Base-by-base conservation (phyloP, 2,888 invertebrate genomes). In the Tenthredo livida region DNA sequence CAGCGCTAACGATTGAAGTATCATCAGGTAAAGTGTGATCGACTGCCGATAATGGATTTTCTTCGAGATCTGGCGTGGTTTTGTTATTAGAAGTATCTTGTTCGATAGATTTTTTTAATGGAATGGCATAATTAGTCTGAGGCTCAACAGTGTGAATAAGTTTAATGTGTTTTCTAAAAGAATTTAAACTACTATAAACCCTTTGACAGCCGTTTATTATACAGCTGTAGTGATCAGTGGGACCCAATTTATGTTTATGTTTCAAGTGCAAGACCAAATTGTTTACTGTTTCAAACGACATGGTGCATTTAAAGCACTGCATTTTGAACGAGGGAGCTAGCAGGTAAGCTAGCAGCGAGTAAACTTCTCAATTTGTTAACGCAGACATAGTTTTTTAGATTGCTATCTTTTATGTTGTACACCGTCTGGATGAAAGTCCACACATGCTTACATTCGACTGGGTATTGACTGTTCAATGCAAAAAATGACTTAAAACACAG, bases 401-500 rank as follows among this genome's bases (percentile, higher is more conserved):
- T 43, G n/a, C 47, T 37, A 10, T 75, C 77, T 50, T 4, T 37
- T 29, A 85, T 84, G 5, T 75, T 12, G 29, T 47, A 84, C 7
- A 84, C 61, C 4, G 75, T 43, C 58, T 84, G 73, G 2, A 84
- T 17, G 21, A 50, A 70, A 17, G 37, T 17, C 84, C 72, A 85
- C 12, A 85, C 43, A 61, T 61, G 58, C 54, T 77, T 61, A 17
- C 77, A 40, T 75, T 85, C 85, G 1, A 61, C 12, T 58, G 85
- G 73, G 75, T 85, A 84, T 6, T 29, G 25, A 6, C 77, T 61
- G n/a, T n/a, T n/a, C n/a, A n/a, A n/a, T n/a, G n/a, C n/a, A n/a
- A n/a, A n/a, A n/a, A n/a, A n/a, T n/a, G 50, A 65, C 40, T 84
- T 84, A 67, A 70, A 84, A 40, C 85, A 85, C 15, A 70, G 5